Percentiles rank a stretch among this genome's conserved stretches.
Evolutionary conservation across 92 coral and sea anemone species (phyloP).

Genomic region (Bergia puertoricense): DNA sequence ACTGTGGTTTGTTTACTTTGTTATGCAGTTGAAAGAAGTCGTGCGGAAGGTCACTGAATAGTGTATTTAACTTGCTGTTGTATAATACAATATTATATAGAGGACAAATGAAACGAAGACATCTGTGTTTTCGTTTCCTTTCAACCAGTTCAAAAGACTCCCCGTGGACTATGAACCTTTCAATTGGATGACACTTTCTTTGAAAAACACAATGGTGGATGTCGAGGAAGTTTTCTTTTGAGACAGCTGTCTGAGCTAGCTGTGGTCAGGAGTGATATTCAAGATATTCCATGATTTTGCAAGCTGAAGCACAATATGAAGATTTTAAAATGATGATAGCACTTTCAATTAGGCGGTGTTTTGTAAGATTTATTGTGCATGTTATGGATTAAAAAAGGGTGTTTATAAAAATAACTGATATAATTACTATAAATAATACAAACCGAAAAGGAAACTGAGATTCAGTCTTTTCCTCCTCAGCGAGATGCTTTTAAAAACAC

Average conservation of each 20-base stretch:
- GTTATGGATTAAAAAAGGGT: no score
- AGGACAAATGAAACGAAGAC: not conserved
- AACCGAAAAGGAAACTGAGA: no score
- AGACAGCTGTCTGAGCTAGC: not conserved
- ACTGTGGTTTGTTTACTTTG: not conserved
- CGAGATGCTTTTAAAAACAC: no score
- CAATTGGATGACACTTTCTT: not conserved
- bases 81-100: not conserved
- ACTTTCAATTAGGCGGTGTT: no score
- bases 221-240: not conserved
- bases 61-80: not conserved
- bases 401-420: no score
- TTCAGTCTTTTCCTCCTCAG: no score
- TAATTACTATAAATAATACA: no score
- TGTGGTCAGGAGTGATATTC: not conserved
- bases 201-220: not conserved
- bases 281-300: not conserved
- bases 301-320: not conserved
- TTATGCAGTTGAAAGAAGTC: not conserved
- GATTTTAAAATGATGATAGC: no score
- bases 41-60: not conserved
- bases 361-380: no score
- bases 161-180: not conserved
- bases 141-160: not conserved
- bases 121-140: no score